Percentiles rank a stretch among this genome's conserved stretches.
Evolutionary conservation across 2,113 vertebrate genomes (phyloP).

Genomic region (Zapornia atra): DNA sequence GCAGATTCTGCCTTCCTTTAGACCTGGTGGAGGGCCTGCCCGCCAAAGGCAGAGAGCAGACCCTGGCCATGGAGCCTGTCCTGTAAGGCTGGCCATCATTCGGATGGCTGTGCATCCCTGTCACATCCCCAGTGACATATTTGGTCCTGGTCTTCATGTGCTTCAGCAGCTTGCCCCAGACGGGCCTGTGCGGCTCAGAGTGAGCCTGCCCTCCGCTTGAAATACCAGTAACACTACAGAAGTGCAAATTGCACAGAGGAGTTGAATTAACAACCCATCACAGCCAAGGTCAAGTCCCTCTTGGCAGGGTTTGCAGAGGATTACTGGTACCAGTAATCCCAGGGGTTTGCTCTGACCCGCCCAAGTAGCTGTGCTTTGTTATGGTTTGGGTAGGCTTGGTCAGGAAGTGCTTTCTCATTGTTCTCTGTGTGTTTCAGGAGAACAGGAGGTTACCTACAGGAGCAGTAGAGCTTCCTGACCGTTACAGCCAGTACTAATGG

Average conservation of each 20-base stretch:
- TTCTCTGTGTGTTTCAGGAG: neutral
- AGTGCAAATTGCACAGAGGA: neutral
- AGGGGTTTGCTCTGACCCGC: neutral
- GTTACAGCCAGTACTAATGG: neutral
- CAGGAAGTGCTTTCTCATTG: neutral
- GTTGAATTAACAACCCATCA: accelerated
- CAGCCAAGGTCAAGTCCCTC: neutral
- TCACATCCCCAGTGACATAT: neutral
- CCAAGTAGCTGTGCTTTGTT: neutral
- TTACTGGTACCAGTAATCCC: neutral
- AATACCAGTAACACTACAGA: neutral
- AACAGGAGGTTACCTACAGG: neutral
- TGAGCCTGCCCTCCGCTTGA: neutral
- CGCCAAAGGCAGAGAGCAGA: neutral
- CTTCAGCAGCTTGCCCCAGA: neutral
- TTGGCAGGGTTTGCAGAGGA: neutral
- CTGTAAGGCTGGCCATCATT: accelerated
- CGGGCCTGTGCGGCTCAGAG: accelerated
- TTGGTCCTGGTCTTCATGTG: neutral
- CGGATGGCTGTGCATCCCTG: neutral
- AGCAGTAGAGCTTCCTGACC: neutral
- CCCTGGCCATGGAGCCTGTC: neutral
- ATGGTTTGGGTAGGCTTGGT: neutral
- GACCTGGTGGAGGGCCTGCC: neutral
- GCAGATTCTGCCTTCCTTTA: neutral